Base-by-base conservation (phyloP, 2,888 invertebrate species). In the Ramazzottius varieornatus region DNA sequence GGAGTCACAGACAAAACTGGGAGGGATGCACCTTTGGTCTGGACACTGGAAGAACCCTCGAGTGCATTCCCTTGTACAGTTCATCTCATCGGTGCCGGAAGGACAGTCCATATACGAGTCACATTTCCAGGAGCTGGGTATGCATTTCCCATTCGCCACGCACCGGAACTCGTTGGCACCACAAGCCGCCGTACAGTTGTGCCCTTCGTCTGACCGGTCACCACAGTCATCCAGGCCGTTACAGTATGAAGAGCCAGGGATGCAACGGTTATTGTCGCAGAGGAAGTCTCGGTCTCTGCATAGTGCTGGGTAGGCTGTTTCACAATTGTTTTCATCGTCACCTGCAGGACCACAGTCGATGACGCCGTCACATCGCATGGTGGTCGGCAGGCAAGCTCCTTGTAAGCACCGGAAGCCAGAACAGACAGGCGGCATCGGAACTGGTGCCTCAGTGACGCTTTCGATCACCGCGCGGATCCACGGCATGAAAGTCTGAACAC, bases 161-260 rank as follows among this genome's bases (percentile, higher is more conserved):
- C 54, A 54, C 4, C 54, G 54, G 29, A 54, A 54, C 29, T 54
- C 54, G 4, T 24, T 24, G 29, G 8, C 24, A 24, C 54, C 54
- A 29, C 54, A 54, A 29, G 54, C 8, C n/a, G 54, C 54, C 20
- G 54, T 54, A 29, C 54, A 54, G 54, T 54, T 54, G 54, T 54
- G 8, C 4, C 54, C 54, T 29, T 54, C 54, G 24, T 54, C 54
- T 4, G 54, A 54, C 20, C 54, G 54, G 24, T 54, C 54, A 24
- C 54, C 54, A 29, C 54, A 54, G 24, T 54, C 54, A 29, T 54
- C 54, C n/a, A 4, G 54, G 8, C 54, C 54, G 24, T 54, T 24
- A 29, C 54, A 54, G 54, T n/a, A 54, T 13, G 4, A n/a, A 8
- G 8, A 24, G 4, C 54, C 54, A 16, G 54, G 54, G 4, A 54